A percentile compares a stretch with the other conserved stretches of the same genome.
Conservation (phyloP, 2,797 vertebrate genomes). For the Melanotaenia parkinsoni region DNA sequence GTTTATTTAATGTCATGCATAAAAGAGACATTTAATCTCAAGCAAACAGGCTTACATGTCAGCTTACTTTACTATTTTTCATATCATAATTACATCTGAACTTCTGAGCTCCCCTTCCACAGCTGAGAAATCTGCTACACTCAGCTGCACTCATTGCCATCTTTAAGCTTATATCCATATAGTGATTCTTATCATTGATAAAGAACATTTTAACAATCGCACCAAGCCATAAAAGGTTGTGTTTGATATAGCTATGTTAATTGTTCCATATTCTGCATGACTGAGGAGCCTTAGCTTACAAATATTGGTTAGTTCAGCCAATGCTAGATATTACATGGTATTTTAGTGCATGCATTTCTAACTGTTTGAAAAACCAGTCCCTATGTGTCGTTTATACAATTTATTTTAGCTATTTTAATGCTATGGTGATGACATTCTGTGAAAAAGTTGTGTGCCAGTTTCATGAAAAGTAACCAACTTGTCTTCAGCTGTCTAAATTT, state of each 20-base stretch:
- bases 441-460: not conserved
- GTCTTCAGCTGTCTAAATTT: not conserved
- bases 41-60: slow-evolving; percentile 2
- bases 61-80: slow-evolving; percentile 30
- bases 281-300: not conserved
- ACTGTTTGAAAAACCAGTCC: too few relatives aligned
- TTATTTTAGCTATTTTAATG: too few relatives aligned
- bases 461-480: not conserved
- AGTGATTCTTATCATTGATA: slow-evolving; percentile 50
- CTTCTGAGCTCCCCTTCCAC: slow-evolving; percentile 17
- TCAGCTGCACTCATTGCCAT: slow-evolving; percentile 22
- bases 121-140: slow-evolving; percentile 13
- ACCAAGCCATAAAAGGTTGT: slow-evolving; percentile 12
- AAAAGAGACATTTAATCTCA: slow-evolving; percentile 24
- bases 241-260: not conserved
- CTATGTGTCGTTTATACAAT: not conserved
- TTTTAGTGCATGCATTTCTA: not conserved
- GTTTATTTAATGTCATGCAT: slow-evolving; percentile 10
- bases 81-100: slow-evolving; percentile 58
- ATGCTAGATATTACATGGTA: not conserved
- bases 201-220: not conserved
- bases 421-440: not conserved
- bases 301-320: not conserved
- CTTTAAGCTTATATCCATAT: slow-evolving; percentile 34
- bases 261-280: not conserved